These are phyloP conservation scores for Panagrolaimus sp. DNA, from an alignment of 1,140 invertebrate genomes.

Conservation along the genomic window DNA sequence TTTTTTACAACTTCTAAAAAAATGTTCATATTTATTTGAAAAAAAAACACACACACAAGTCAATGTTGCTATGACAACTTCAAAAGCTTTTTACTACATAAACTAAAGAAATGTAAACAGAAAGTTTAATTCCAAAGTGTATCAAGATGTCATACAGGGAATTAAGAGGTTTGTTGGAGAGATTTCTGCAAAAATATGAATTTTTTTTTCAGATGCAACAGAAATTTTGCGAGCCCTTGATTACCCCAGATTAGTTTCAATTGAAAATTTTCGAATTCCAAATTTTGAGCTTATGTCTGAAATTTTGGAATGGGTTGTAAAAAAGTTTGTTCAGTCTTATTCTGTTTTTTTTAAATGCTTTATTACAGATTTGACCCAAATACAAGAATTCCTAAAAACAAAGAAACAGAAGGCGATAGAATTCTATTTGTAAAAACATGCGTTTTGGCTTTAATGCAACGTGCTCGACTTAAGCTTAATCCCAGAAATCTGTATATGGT, in stretches of 20 bases:
- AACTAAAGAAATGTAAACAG: no score
- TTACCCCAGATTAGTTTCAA: slow-evolving; percentile 78
- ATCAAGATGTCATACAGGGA: slow-evolving; percentile 53
- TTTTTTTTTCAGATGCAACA: slow-evolving; percentile 72
- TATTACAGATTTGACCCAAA: slow-evolving; percentile 74
- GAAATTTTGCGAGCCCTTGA: slow-evolving; percentile 87
- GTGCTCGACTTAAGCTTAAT: slow-evolving; percentile 84
- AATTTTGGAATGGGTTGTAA: slow-evolving; percentile 81
- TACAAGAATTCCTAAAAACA: slow-evolving; percentile 69
- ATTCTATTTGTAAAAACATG: slow-evolving; percentile 78
- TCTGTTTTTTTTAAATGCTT: background rate
- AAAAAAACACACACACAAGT: no score
- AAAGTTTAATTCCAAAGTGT: no score
- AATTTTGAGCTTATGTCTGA: slow-evolving; percentile 81
- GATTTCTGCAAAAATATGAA: slow-evolving; percentile 3
- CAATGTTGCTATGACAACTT: no score
- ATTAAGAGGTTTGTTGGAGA: slow-evolving; percentile 44
- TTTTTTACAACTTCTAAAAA: no score
- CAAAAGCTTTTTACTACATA: no score
- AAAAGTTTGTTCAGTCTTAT: slow-evolving; percentile 62
- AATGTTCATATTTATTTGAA: no score
- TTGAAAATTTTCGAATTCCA: slow-evolving; percentile 82
- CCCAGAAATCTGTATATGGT: slow-evolving; percentile 83
- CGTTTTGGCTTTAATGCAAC: slow-evolving; percentile 81
- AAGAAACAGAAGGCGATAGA: slow-evolving; percentile 75